These are phyloP conservation scores for Idaea dimidiata DNA, from an alignment of 2,888 invertebrate genomes.

Conservation along the genomic window DNA sequence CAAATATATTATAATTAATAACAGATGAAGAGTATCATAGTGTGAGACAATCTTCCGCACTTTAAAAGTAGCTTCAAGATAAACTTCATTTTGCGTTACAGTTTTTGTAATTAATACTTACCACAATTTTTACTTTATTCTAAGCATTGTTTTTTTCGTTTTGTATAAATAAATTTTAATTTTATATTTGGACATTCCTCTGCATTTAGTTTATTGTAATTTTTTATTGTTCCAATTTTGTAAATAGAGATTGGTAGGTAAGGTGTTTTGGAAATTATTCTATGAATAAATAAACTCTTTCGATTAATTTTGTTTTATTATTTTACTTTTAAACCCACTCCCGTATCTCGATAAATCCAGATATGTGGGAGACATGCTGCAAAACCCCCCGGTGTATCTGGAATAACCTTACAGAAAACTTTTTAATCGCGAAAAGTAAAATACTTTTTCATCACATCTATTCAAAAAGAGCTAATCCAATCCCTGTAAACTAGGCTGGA, in stretches of 20 bases:
- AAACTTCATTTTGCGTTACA: neutral
- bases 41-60: neutral
- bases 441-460: too few relatives aligned
- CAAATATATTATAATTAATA: constrained; percentile 16
- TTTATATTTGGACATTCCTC: constrained; percentile 59
- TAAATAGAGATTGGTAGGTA: constrained; percentile 34
- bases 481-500: too few relatives aligned
- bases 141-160: constrained; percentile 11
- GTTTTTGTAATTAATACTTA: neutral
- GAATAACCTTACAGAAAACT: too few relatives aligned
- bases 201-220: constrained; percentile 52
- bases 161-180: constrained; percentile 17
- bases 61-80: neutral
- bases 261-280: neutral
- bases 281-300: neutral
- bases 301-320: neutral
- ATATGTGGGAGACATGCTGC: too few relatives aligned
- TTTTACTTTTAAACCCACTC: too few relatives aligned
- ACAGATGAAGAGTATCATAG: neutral
- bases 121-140: neutral
- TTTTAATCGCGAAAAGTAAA: too few relatives aligned
- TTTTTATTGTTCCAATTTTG: constrained; percentile 38
- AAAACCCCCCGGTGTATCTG: too few relatives aligned
- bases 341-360: too few relatives aligned
- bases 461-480: too few relatives aligned